Evolutionary conservation across 2,113 vertebrate species (phyloP).

Genomic region (Rhadina sibilatrix): DNA sequence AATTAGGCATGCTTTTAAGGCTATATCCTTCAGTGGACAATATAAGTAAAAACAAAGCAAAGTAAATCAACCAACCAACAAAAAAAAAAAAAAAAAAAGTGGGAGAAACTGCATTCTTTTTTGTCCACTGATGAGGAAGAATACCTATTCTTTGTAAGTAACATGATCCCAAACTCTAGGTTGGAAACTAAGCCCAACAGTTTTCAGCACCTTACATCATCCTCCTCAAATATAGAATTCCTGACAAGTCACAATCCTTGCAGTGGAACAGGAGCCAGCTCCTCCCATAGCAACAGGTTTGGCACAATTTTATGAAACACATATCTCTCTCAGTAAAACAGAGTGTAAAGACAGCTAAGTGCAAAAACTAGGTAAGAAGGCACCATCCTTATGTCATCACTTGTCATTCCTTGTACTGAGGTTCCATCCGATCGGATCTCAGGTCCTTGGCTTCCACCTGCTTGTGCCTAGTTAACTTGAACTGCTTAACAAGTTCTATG

Average conservation of each 20-base stretch:
- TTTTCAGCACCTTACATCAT: neutral
- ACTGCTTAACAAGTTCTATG: neutral
- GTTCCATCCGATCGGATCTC: fast-evolving
- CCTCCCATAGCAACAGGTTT: neutral
- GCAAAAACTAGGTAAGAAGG: neutral
- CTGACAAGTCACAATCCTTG: neutral
- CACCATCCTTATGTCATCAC: neutral
- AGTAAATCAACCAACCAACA: neutral
- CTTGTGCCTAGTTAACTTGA: neutral
- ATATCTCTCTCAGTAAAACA: neutral
- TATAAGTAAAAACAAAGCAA: neutral
- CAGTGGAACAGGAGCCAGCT: neutral
- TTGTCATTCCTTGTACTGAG: neutral
- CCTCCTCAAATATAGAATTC: neutral
- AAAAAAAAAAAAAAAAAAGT: no score
- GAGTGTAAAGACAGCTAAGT: neutral
- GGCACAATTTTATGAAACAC: neutral
- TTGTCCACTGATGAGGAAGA: neutral
- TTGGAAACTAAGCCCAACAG: neutral
- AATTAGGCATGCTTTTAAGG: neutral
- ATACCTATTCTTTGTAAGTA: neutral
- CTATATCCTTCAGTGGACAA: neutral
- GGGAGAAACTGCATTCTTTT: neutral
- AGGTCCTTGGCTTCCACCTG: neutral
- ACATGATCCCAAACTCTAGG: neutral